A percentile compares a stretch with the other conserved stretches of the same genome.
Conservation (phyloP, 2,888 invertebrate species). For the Luffia ferchaultella region DNA sequence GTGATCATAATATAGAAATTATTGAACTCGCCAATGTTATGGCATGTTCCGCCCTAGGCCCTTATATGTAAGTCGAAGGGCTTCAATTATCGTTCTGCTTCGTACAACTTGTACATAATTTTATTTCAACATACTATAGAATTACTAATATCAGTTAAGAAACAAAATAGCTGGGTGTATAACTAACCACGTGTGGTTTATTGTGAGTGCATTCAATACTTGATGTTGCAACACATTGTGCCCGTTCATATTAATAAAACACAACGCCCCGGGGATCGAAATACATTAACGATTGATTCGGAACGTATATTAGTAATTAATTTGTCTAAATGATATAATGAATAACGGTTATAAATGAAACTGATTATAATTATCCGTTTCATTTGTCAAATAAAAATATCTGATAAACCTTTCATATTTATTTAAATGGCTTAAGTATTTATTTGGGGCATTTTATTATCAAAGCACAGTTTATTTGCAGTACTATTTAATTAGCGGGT, state of each 20-base stretch:
- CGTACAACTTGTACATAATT: not conserved
- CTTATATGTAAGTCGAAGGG: not conserved
- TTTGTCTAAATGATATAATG: not conserved
- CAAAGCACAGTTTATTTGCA: not conserved
- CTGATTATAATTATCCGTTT: not conserved
- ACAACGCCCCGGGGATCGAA: not conserved
- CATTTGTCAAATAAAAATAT: not conserved
- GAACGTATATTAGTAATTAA: not conserved
- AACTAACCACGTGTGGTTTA: not conserved
- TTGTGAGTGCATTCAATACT: not conserved
- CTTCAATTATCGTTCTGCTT: not conserved
- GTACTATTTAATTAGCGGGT: not conserved
- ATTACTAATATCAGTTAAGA: conserved; percentile 40
- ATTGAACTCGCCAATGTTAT: not conserved
- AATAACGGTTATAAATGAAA: not conserved
- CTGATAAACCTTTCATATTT: not conserved
- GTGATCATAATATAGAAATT: not conserved
- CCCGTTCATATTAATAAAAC: not conserved
- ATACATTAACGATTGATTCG: not conserved
- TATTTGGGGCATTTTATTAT: not conserved
- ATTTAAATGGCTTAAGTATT: not conserved
- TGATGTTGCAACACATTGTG: not conserved
- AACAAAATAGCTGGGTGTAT: conserved; percentile 30
- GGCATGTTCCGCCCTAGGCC: not conserved
- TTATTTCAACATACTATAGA: conserved; percentile 21